A percentile compares a stretch with the other conserved stretches of the same genome.
Evolutionary conservation across 2,888 invertebrate species (phyloP).

Genomic region (Rugalucina vietnamica): DNA sequence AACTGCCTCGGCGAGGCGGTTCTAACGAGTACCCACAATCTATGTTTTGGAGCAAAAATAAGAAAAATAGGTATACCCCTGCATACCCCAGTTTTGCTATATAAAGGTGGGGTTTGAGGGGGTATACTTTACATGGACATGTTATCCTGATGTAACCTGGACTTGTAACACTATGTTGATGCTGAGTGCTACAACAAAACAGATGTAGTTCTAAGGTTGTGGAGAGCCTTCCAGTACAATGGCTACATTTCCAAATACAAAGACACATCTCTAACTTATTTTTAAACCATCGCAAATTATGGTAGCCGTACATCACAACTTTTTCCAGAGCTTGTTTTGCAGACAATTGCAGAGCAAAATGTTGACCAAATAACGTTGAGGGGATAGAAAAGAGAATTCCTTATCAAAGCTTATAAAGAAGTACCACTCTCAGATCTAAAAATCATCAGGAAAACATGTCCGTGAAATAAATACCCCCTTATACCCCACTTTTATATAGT

Average conservation of each 20-base stretch:
- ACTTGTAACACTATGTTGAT: slow-evolving; percentile 22
- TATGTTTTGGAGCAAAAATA: slow-evolving; percentile 39
- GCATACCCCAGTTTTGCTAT: too few relatives aligned
- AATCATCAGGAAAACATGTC: too few relatives aligned
- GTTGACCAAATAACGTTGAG: neutral
- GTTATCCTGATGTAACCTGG: slow-evolving; percentile 53
- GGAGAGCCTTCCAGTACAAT: slow-evolving; percentile 59
- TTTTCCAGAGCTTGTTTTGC: neutral
- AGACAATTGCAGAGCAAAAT: neutral
- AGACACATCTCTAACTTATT: slow-evolving; percentile 8
- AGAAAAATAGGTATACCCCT: too few relatives aligned
- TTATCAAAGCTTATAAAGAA: slow-evolving; percentile 46
- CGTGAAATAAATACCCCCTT: too few relatives aligned
- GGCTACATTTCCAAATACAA: slow-evolving; percentile 53
- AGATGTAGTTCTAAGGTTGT: slow-evolving; percentile 50
- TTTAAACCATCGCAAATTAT: neutral
- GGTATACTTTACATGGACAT: too few relatives aligned
- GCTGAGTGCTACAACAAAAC: slow-evolving; percentile 42
- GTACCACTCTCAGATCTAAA: slow-evolving; percentile 28
- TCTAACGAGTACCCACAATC: slow-evolving; percentile 1
- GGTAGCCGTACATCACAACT: neutral
- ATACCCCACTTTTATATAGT: too few relatives aligned
- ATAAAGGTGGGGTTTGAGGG: too few relatives aligned
- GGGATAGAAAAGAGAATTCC: slow-evolving; percentile 37
- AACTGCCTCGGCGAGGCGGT: slow-evolving; percentile 40